Percentiles rank a stretch among this genome's conserved stretches.
phyloP scores from a whole-genome alignment of 2,888 invertebrate genomes.

The Troides helena region DNA sequence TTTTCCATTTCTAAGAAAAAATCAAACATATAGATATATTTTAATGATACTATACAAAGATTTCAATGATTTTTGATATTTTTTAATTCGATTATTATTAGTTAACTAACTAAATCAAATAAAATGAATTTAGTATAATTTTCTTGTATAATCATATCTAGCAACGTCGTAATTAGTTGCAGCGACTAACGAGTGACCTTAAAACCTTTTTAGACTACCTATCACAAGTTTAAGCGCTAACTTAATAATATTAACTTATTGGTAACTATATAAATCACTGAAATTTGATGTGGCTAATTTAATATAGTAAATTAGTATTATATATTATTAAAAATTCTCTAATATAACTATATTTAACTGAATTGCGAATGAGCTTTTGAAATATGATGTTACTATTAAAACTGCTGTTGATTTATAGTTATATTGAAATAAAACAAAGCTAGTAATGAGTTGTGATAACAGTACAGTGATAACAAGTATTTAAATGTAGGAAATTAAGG shows the following conservation, averaged over 20 bases:
- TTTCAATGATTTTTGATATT: neutral
- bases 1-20: neutral
- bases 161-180: neutral
- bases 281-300: constrained; percentile 34
- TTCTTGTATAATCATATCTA: too few species aligned
- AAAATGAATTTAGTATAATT: neutral
- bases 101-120: neutral
- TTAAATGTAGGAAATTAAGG: too few species aligned
- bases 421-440: neutral
- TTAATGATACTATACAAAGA: neutral
- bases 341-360: neutral
- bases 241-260: constrained; percentile 6
- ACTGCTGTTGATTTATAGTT: neutral
- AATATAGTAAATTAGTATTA: constrained; percentile 5
- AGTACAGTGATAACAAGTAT: too few species aligned
- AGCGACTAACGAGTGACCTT: neutral
- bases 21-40: neutral
- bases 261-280: constrained; percentile 33
- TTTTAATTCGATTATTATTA: neutral
- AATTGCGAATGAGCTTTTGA: neutral
- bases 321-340: constrained; percentile 7
- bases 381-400: neutral
- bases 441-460: neutral
- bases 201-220: neutral
- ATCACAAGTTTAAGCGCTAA: constrained; percentile 16